Base-by-base conservation (phyloP, 2,797 vertebrate genomes). In the Pogoniulus pusillus region DNA sequence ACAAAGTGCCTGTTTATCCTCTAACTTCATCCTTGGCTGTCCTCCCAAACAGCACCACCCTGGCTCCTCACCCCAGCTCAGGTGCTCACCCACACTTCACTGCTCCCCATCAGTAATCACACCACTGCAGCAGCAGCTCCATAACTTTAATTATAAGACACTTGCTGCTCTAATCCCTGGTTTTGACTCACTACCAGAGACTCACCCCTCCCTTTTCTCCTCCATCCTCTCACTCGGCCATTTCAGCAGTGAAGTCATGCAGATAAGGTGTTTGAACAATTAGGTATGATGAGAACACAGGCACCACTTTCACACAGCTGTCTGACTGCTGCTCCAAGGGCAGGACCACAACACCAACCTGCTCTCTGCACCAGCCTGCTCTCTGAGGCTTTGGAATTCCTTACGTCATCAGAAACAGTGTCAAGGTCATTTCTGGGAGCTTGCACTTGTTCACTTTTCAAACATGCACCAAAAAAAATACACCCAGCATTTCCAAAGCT, bases 71-170 rank as follows among this genome's bases (percentile, higher is more conserved):
- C 18, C 62, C 72, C 79, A 34, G 74, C 55, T 70, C 15, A 19
- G 57, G 18, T 19, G 43, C 77, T 90, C 81, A n/a, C 43, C 83
- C 41, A 74, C 0, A 27, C 94, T 79, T 60, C 90, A 45, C 76
- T 74, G 89, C 71, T 47, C 82, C 81, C 43, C 60, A 9, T 74
- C 43, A 76, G 87, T 26, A 93, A 96, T 91, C 74, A 87, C 55
- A 63, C 66, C 59, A 64, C 90, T 68, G 88, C 8, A 0, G 70
- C 72, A 78, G 82, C 92, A 71, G 85, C 72, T 91, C 90, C 15
- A 2, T 63, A 89, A 82, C 94, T 96, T 94, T 91, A 92, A 95
- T 93, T 85, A 82, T 57, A 82, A 92, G 83, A 91, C 95, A 87
- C 80, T 95, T 93, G 90, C 87, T 87, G 82, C 69, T 90, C 82